Base-by-base conservation (phyloP, 2,113 vertebrate species). In the Syngnathus typhle region DNA sequence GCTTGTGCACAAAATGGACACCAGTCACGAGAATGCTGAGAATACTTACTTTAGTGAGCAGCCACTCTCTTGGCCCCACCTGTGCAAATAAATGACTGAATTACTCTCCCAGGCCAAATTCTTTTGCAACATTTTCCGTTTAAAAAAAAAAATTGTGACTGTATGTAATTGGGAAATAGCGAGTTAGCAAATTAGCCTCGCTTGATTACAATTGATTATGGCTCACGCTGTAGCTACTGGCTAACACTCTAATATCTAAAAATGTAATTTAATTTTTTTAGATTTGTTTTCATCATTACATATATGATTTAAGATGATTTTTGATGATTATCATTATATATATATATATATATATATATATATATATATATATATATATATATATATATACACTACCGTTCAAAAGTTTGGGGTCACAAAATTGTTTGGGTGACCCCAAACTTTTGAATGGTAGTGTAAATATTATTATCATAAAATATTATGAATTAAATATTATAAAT, bases 21-120 rank as follows among this genome's bases (percentile, higher is more conserved):
- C 23, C 8, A 6, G 15, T 6, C 27, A 32, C 27, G 27, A 32
- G 27, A 13, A 21, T 12, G 4, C 55, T 2, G 21, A 10, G 39
- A 36, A 12, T 47, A 90, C 91, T 85, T 84, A 94, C 94, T 81
- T 93, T 46, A 93, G 92, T 49, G 87, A 88, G 10, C 90, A 90
- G 1, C 91, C 91, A 18, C 92, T 92, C 16, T 90, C 87, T 81
- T 92, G 93, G 64, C 80, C 90, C 94, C 94, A 95, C 73, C 94
- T 94, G 69, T 38, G 68, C 39, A 69, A 11, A 70, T 11, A 51
- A 39, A n/a, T 64, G 12, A 16, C 15, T 15, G 6, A 7, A 27
- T 62, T 62, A 60, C 59, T 38, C 16, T n/a, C 4, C 44, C 16
- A 10, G 21, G 19, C 9, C 19, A 21, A n/a, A 47, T 47, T 47